Percentiles rank a stretch among this genome's conserved stretches.
Conservation (phyloP, 2,113 vertebrate genomes). For the Tonatia bakeri region DNA sequence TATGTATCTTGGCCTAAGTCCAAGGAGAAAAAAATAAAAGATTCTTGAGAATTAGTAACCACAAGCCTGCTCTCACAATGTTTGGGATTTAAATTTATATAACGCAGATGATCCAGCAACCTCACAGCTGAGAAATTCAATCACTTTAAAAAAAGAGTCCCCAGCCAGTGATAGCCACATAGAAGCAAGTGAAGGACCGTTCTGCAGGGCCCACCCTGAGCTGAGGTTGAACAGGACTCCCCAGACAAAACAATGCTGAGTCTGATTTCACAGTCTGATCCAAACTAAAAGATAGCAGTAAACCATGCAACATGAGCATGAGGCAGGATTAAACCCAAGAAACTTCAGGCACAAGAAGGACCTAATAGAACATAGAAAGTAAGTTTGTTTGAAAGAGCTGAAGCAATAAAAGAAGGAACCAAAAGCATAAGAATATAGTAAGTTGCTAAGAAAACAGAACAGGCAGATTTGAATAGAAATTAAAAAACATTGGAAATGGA, state of each 20-base stretch:
- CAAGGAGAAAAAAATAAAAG: background rate
- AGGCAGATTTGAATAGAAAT: background rate
- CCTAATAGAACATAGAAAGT: background rate
- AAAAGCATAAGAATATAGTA: background rate
- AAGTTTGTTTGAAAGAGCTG: background rate
- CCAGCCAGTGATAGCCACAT: background rate
- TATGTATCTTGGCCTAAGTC: background rate
- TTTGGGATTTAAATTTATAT: background rate
- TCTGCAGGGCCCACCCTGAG: background rate
- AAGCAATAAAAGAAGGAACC: background rate
- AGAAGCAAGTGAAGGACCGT: background rate
- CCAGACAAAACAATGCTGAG: background rate
- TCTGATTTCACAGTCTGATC: background rate
- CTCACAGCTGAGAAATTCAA: background rate
- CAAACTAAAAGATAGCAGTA: background rate
- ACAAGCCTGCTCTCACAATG: background rate
- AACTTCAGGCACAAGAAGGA: background rate
- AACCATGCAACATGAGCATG: background rate
- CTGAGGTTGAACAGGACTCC: background rate
- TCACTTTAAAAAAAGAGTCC: background rate
- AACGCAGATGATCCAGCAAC: background rate
- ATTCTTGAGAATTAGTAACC: background rate
- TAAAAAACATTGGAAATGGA: background rate
- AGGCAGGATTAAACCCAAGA: background rate
- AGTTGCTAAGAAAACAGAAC: background rate